These are phyloP conservation scores for Aurelia coerulea DNA, from an alignment of 30 jellyfish, hydroid and myxozoan species.

Conservation along the genomic window DNA sequence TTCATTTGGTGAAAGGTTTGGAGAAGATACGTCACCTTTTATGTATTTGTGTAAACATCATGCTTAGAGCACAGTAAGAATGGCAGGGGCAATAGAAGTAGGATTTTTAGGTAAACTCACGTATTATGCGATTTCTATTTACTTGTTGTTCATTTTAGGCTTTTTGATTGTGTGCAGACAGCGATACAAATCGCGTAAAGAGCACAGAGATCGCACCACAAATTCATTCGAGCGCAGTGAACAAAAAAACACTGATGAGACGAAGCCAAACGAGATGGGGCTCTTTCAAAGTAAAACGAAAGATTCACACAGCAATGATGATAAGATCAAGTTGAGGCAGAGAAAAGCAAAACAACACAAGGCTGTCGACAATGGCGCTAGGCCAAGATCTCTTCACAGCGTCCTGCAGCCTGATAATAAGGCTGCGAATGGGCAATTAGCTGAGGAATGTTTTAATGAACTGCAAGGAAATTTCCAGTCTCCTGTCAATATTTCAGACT, in stretches of 20 bases:
- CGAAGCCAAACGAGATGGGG: constrained; percentile 38
- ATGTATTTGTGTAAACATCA: constrained; percentile 20
- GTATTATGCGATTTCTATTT: constrained; percentile 69
- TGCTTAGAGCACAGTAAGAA: constrained; percentile 67
- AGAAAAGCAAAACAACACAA: constrained; percentile 4
- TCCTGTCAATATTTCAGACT: not conserved
- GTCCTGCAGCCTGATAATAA: not conserved
- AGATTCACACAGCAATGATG: not conserved
- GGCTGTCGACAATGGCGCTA: constrained; percentile 13
- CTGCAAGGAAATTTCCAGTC: not conserved
- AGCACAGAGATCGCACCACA: not conserved
- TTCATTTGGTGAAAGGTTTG: constrained; percentile 49
- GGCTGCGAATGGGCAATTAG: constrained; percentile 42
- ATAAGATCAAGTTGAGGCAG: not conserved
- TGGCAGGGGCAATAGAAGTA: constrained; percentile 80
- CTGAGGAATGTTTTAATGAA: not conserved
- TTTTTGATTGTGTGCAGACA: constrained; percentile 74
- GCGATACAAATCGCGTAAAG: constrained; percentile 66
- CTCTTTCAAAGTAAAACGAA: constrained; percentile 42
- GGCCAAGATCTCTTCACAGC: constrained; percentile 20
- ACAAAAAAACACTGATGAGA: constrained; percentile 11
- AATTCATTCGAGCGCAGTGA: not conserved
- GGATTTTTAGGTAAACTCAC: constrained; percentile 75
- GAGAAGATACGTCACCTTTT: constrained; percentile 50
- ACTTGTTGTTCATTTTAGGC: constrained; percentile 74